Percentiles rank a stretch among this genome's conserved stretches.
phyloP scores from a whole-genome alignment of 2,888 invertebrate genomes.

The Barypeithes pellucidus region DNA sequence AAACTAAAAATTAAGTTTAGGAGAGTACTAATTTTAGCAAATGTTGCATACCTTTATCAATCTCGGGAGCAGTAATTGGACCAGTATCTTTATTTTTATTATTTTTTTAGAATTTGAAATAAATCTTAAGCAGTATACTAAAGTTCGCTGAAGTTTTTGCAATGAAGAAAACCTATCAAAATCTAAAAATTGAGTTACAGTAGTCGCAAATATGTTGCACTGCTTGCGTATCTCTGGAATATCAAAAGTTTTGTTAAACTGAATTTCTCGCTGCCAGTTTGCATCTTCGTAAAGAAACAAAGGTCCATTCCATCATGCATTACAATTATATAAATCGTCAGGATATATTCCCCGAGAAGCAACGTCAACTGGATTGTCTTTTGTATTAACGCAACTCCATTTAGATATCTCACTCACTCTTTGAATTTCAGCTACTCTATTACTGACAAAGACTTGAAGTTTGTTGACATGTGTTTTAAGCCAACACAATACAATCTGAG shows the following conservation, averaged over 20 bases:
- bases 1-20: too few relatives aligned
- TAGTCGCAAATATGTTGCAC: slow-evolving; percentile 1
- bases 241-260: not conserved
- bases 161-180: too few relatives aligned
- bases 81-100: not conserved
- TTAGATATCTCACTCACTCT: too few relatives aligned
- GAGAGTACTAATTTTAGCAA: not conserved
- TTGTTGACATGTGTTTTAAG: too few relatives aligned
- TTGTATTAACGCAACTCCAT: too few relatives aligned
- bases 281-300: not conserved
- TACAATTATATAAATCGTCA: not conserved
- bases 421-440: too few relatives aligned
- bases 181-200: not conserved
- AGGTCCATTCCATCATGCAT: not conserved
- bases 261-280: not conserved
- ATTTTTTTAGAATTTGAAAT: not conserved
- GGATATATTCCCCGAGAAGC: not conserved
- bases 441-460: too few relatives aligned
- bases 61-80: not conserved
- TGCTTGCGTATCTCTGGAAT: not conserved
- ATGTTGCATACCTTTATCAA: not conserved
- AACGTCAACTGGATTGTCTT: too few relatives aligned
- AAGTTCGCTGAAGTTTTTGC: slow-evolving; percentile 1
- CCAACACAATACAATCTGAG: too few relatives aligned
- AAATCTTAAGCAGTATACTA: slow-evolving; percentile 2